Base-by-base conservation (phyloP, 2,797 vertebrate species). In the Sebastes umbrosus region DNA sequence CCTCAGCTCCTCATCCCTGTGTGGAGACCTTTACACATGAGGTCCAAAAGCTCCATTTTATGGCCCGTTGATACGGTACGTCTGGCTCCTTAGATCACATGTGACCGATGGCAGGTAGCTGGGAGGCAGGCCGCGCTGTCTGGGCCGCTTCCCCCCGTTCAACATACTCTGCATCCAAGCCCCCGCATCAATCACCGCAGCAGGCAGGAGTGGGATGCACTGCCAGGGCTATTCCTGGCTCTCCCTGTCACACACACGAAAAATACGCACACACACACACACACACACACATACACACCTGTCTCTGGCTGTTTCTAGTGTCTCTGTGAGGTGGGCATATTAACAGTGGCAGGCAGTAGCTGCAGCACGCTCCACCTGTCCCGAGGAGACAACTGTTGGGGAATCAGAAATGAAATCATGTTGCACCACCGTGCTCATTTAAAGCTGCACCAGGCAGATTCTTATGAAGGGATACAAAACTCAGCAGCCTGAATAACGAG, bases 271-370 rank as follows among this genome's bases (percentile, higher is more conserved):
- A 13, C 36, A 39, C 11, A 36, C 32, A 32, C 29, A 31, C 9
- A 34, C 11, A 36, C n/a, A 57, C 66, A 80, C 22, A 52, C 22
- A 78, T 69, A 69, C 59, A 31, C 74, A 84, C 85, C 76, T 82
- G 84, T 88, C 86, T 87, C 57, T 70, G 84, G 59, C 76, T 73
- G 68, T 83, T 84, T 86, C 63, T 12, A 24, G 52, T 63, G 75
- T 81, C 77, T 85, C 75, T 84, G 74, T 55, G 83, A 78, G 82
- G 69, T 66, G 78, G 77, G 86, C 67, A 79, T 79, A 89, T 91
- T 90, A 87, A 79, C 79, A 80, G 84, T 92, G 92, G 77, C 93
- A 93, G 88, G 60, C 82, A 50, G 79, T 73, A 69, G 82, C 88
- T 79, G 80, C 80, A 69, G 76, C 74, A 78, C 27, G 84, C 82